These are phyloP conservation scores for Synanthedon formicaeformis DNA, from an alignment of 2,888 invertebrate genomes.

Conservation along the genomic window DNA sequence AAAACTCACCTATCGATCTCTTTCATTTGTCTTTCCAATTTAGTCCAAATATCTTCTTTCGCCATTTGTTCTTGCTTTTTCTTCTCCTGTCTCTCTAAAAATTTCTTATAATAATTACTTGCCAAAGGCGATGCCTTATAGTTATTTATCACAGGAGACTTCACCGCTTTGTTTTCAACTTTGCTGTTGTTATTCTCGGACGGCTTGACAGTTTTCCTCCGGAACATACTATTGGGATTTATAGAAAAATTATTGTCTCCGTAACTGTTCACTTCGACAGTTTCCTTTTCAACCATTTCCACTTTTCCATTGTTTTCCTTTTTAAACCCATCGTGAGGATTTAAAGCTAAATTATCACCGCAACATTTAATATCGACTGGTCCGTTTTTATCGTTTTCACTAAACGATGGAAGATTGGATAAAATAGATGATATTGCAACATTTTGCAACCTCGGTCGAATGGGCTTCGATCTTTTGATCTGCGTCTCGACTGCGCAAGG, in stretches of 20 bases:
- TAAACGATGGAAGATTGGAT: no score
- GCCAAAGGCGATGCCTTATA: constrained; percentile 25
- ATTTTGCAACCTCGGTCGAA: background rate
- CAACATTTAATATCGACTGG: no score
- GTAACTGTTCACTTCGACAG: background rate
- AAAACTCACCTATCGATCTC: constrained; percentile 29
- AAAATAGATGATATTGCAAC: background rate
- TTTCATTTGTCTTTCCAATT: constrained; percentile 27
- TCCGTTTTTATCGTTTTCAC: no score
- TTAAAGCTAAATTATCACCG: no score
- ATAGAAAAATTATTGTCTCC: background rate
- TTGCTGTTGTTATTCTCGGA: background rate
- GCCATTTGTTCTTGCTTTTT: constrained; percentile 1
- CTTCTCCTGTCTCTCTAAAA: constrained; percentile 13
- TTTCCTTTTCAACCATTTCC: background rate
- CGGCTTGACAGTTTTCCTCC: background rate
- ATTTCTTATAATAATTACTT: constrained; percentile 29
- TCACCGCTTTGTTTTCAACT: background rate
- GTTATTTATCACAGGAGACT: constrained; percentile 4
- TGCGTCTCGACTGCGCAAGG: background rate
- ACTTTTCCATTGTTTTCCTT: background rate
- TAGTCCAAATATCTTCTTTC: constrained; percentile 28
- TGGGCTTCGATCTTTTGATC: background rate
- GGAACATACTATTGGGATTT: background rate
- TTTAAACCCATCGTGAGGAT: no score